Conservation (phyloP, 2,888 invertebrate genomes). For the Nemoura dubitans region DNA sequence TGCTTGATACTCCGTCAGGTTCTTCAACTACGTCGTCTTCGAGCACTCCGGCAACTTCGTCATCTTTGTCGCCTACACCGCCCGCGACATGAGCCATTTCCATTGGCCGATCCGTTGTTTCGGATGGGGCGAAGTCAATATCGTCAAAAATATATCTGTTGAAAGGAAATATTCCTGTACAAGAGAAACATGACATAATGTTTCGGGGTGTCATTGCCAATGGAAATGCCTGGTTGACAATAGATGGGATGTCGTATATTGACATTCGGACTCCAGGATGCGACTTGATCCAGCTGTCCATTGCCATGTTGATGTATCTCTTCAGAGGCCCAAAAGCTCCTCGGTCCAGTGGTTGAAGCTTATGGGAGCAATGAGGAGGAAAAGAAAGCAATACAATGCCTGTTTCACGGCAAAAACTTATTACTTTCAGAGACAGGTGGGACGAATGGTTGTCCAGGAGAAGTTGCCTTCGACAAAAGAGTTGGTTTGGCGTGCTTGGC, state of each 20-base stretch:
- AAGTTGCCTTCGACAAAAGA: neutral
- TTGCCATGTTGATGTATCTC: slow-evolving; percentile 22
- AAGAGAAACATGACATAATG: slow-evolving; percentile 56
- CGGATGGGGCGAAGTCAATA: slow-evolving; percentile 54
- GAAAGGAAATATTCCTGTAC: slow-evolving; percentile 55
- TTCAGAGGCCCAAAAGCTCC: slow-evolving; percentile 14
- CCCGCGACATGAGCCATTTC: neutral
- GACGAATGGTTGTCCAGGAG: no score
- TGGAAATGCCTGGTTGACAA: slow-evolving; percentile 45
- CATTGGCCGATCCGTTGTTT: slow-evolving; percentile 53
- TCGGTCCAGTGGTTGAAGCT: slow-evolving; percentile 2
- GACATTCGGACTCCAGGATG: neutral
- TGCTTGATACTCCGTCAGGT: no score
- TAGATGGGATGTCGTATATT: neutral
- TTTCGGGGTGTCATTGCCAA: slow-evolving; percentile 57
- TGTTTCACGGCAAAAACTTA: neutral
- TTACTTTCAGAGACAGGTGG: slow-evolving; percentile 1
- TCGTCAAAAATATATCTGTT: slow-evolving; percentile 56
- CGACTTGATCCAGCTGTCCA: neutral
- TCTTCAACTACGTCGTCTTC: no score
- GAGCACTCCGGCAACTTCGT: no score
- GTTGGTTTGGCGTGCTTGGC: slow-evolving; percentile 7
- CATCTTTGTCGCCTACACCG: no score
- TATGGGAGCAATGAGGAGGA: no score
- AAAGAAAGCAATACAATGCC: slow-evolving; percentile 13